phyloP scores from a whole-genome alignment of 1,140 invertebrate genomes.

The Akabosia matsudoensis region DNA sequence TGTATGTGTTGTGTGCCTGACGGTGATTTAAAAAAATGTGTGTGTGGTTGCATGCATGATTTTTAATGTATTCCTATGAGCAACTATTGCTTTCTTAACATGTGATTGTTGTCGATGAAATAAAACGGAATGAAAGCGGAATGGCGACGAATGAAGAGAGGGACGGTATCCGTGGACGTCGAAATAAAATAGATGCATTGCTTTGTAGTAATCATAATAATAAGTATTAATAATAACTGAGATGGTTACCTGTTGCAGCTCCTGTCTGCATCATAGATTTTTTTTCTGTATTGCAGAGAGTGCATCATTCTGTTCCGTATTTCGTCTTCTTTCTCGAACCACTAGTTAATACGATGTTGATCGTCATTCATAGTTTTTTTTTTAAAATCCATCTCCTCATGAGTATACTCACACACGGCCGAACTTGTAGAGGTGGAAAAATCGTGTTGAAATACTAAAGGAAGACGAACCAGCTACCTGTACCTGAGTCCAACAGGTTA shows the following conservation, averaged over 20 bases:
- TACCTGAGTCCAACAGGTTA: too few relatives aligned
- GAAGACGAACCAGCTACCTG: too few relatives aligned
- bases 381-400: not conserved
- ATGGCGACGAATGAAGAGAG: too few relatives aligned
- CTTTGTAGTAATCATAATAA: not conserved
- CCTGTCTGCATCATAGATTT: not conserved
- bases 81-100: conserved; percentile 19
- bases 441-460: too few relatives aligned
- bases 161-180: too few relatives aligned
- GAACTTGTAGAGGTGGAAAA: not conserved
- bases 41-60: conserved; percentile 14
- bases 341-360: not conserved
- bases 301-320: too few relatives aligned
- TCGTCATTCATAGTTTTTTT: not conserved
- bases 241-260: not conserved
- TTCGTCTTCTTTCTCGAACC: too few relatives aligned
- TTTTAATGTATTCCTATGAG: not conserved
- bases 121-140: not conserved
- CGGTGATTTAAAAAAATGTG: too few relatives aligned
- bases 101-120: conserved; percentile 1
- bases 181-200: not conserved
- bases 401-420: not conserved
- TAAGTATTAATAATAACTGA: not conserved
- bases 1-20: not conserved
- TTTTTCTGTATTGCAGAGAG: too few relatives aligned